Conservation (phyloP, 2,888 invertebrate species). For the Mythimna lalbum region DNA sequence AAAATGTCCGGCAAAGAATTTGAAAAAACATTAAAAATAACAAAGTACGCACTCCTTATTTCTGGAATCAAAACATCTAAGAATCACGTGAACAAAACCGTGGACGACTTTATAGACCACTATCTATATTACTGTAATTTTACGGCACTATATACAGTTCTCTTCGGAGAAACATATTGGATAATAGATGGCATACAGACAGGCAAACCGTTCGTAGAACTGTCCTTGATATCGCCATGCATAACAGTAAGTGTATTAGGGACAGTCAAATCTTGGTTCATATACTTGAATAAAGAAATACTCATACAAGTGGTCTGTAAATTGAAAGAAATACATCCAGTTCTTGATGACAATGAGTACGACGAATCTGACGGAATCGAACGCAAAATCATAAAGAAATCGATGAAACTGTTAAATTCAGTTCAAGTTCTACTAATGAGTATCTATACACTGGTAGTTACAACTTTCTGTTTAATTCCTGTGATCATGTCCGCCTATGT, state of each 20-base stretch:
- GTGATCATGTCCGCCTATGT: too few species aligned
- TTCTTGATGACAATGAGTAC: conserved; percentile 41
- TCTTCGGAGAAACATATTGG: conserved; percentile 76
- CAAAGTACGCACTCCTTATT: conserved; percentile 69
- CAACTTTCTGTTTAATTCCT: conserved; percentile 73
- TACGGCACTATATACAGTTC: conserved; percentile 72
- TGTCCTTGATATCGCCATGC: conserved; percentile 76
- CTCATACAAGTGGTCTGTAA: conserved; percentile 68
- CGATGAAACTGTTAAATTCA: conserved; percentile 66
- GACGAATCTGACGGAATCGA: conserved; percentile 15
- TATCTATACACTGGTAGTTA: conserved; percentile 65
- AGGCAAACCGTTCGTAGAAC: conserved; percentile 73
- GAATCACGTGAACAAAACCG: conserved; percentile 35
- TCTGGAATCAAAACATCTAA: conserved; percentile 74
- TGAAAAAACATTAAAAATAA: conserved; percentile 68
- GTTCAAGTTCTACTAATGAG: conserved; percentile 65
- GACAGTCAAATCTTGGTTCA: conserved; percentile 71
- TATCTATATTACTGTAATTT: conserved; percentile 72
- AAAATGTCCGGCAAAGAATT: conserved; percentile 57
- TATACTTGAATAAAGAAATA: conserved; percentile 69
- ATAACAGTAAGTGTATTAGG: conserved; percentile 73
- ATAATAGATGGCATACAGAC: conserved; percentile 71
- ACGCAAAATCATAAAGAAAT: conserved; percentile 65
- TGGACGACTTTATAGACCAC: conserved; percentile 61
- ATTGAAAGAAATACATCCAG: conserved; percentile 74